A percentile compares a stretch with the other conserved stretches of the same genome.
Evolutionary conservation across 2,888 invertebrate species (phyloP).

Genomic region (Galeruca laticollis): DNA sequence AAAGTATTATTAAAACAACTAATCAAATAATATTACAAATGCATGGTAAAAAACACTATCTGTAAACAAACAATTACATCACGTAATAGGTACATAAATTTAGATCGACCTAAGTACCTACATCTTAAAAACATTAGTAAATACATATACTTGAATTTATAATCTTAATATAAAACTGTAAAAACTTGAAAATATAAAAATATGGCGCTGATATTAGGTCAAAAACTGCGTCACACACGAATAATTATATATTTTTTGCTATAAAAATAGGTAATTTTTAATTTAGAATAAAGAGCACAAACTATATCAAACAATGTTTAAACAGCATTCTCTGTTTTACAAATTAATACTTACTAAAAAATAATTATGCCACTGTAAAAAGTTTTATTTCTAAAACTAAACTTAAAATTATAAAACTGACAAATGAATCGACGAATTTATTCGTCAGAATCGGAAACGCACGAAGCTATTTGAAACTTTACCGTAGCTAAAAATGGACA

Average conservation of each 20-base stretch:
- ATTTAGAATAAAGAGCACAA: constrained; percentile 10
- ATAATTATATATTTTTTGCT: constrained; percentile 19
- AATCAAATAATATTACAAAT: neutral
- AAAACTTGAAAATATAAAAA: constrained; percentile 20
- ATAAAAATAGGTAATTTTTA: neutral
- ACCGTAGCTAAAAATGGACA: constrained; percentile 64
- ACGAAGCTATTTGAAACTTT: constrained; percentile 53
- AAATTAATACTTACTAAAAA: constrained; percentile 56
- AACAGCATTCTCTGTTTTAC: constrained; percentile 10
- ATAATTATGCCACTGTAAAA: constrained; percentile 61
- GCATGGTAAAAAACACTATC: neutral
- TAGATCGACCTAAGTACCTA: neutral
- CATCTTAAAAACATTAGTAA: neutral
- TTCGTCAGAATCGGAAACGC: constrained; percentile 49
- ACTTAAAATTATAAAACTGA: constrained; percentile 59
- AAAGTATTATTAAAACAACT: neutral
- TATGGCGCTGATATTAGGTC: constrained; percentile 29
- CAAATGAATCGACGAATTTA: constrained; percentile 55
- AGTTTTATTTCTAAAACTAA: constrained; percentile 55
- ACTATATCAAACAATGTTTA: constrained; percentile 10
- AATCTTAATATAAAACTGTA: neutral
- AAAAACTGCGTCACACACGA: constrained; percentile 27
- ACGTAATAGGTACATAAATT: neutral
- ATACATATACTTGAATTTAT: constrained; percentile 1
- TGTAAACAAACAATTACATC: constrained; percentile 1